Evolutionary conservation across 1,140 invertebrate genomes (phyloP), one percentile per base, ranked within the genome.

Genomic region (Brachionus rubens): DNA sequence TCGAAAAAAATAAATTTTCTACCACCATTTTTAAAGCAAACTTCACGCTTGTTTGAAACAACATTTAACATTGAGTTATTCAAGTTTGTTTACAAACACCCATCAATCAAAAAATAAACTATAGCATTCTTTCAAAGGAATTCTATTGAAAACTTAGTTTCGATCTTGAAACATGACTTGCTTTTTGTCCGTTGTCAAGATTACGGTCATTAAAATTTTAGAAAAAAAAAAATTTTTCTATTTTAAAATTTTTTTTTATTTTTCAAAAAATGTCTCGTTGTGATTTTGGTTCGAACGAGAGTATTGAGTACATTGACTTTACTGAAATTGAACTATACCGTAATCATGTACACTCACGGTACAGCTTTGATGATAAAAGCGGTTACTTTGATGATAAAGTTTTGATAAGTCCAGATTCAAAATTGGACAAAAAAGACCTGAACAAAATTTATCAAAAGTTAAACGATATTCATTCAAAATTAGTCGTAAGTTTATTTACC

Each of bases 311-410:
- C 36, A 30, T 59, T n/a, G n/a, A n/a, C n/a, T n/a, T n/a, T 16
- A 59, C 28, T 16, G 54, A 59, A 3, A 36, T 59, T 2, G 54
- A 59, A 33, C 28, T 59, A 28, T 59, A 59, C 19, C 26, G 30
- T 3, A 59, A 33, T 36, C 16, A 59, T 10, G 16, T 59, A 41
- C 54, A 59, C 9, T 59, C 54, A n/a, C 19, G 54, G 28, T 59
- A 59, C 30, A 59, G 54, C 33, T 59, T 59, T n/a, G 54, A 59
- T 16, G 54, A 59, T 33, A 59, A 59, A 36, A 59, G 54, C 30
- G 54, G 36, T 30, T 59, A 59, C 19, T 59, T 59, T 36, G 54
- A 36, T 30, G 19, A 28, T 1, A 33, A 59, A 36, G 4, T 36
- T 21, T 9, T 59, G 2, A 59, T 59, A 7, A 59, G 54, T 36